Evolutionary conservation across 2,797 vertebrate genomes (phyloP).

Genomic region (Diceros bicornis): DNA sequence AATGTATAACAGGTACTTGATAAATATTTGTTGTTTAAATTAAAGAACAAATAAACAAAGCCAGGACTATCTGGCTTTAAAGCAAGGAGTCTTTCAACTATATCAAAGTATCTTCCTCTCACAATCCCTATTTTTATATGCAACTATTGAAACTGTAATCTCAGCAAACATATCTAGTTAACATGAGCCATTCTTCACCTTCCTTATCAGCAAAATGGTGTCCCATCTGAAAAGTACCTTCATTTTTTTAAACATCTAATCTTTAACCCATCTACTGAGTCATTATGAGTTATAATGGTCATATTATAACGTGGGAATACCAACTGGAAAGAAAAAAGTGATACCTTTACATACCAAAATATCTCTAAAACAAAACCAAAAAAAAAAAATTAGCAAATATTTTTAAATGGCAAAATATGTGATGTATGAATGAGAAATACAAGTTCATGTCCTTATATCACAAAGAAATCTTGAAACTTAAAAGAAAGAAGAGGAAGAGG

Average conservation of each 20-base stretch:
- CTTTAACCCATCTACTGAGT: conserved; percentile 32
- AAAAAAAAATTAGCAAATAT: neutral
- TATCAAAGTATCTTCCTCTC: conserved; percentile 17
- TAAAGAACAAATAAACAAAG: conserved; percentile 61
- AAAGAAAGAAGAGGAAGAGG: neutral
- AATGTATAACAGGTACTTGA: neutral
- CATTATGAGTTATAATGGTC: neutral
- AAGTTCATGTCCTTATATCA: neutral
- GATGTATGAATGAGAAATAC: neutral
- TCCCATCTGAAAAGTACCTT: neutral
- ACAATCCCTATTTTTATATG: conserved; percentile 36
- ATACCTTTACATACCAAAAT: neutral
- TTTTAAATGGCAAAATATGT: conserved; percentile 47
- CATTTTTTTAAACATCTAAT: neutral
- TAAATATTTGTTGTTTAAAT: conserved; percentile 31
- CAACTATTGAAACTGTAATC: conserved; percentile 47
- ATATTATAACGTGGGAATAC: neutral
- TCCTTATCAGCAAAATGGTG: neutral
- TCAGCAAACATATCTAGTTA: conserved; percentile 36
- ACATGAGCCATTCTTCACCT: neutral
- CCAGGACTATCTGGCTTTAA: neutral
- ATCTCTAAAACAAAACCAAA: conserved; percentile 17
- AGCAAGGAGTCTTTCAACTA: neutral
- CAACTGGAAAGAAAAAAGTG: neutral
- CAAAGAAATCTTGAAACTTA: conserved; percentile 22